Evolutionary conservation across 2,797 vertebrate species (phyloP).

Genomic region (Syngnathus rostellatus): DNA sequence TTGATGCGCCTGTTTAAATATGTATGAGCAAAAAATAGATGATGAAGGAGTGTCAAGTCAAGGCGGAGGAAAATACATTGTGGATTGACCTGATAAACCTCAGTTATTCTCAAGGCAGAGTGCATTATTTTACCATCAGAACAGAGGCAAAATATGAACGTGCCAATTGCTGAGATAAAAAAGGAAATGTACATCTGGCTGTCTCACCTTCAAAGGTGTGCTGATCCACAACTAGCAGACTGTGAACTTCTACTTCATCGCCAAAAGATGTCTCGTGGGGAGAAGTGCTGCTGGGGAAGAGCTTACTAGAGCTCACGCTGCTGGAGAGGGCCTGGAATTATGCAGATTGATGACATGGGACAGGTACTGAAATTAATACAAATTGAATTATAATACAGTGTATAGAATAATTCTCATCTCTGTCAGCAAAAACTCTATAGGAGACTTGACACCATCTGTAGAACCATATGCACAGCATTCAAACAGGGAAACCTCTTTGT

Average conservation of each 20-base stretch:
- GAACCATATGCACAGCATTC: constrained; percentile 40
- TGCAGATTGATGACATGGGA: constrained; percentile 21
- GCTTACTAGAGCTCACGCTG: constrained; percentile 96
- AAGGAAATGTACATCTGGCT: constrained; percentile 14
- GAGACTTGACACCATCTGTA: constrained; percentile 32
- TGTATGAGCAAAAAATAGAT: neutral
- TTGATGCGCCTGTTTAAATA: neutral
- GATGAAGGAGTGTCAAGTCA: neutral
- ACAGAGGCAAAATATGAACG: constrained; percentile 10
- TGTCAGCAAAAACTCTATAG: constrained; percentile 17
- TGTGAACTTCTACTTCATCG: constrained; percentile 97
- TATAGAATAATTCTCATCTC: constrained; percentile 15
- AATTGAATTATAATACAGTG: constrained; percentile 16
- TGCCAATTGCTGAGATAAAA: constrained; percentile 25
- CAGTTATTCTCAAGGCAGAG: constrained; percentile 1
- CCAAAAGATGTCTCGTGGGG: constrained; percentile 95
- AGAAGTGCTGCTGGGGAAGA: constrained; percentile 96
- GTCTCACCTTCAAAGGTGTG: constrained; percentile 95
- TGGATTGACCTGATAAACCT: constrained; percentile 8
- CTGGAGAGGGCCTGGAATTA: constrained; percentile 84
- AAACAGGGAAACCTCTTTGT: constrained; percentile 35
- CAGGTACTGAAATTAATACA: constrained; percentile 10
- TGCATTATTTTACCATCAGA: constrained; percentile 12
- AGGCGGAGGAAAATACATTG: neutral
- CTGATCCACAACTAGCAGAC: constrained; percentile 94